Percentiles rank a stretch among this genome's conserved stretches.
Evolutionary conservation across 2,797 vertebrate species (phyloP).

Genomic region (Falco biarmicus): DNA sequence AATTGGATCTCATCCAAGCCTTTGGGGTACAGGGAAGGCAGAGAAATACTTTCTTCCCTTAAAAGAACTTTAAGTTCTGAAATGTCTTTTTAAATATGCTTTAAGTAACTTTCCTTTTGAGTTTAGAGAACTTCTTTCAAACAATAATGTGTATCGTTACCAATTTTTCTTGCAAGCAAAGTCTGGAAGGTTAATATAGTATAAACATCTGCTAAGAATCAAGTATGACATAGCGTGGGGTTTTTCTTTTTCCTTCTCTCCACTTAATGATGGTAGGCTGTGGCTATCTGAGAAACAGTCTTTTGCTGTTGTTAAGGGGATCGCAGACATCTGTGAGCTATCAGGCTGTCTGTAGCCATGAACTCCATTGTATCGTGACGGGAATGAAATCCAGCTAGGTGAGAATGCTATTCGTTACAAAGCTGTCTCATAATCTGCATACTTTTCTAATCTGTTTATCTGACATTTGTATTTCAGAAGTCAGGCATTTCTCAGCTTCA

Average conservation of each 20-base stretch:
- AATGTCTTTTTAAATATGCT: background rate
- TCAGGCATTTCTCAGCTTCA: background rate
- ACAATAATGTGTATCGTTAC: background rate
- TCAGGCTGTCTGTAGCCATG: background rate
- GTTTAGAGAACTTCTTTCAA: background rate
- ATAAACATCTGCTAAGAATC: background rate
- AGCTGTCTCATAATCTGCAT: background rate
- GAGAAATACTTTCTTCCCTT: background rate
- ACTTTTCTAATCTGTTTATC: background rate
- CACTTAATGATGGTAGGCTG: background rate
- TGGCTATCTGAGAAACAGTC: background rate
- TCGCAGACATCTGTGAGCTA: background rate
- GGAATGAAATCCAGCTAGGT: background rate
- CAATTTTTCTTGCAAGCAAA: background rate
- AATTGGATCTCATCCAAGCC: slow-evolving; percentile 4
- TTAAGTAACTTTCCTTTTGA: background rate
- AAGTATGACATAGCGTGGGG: background rate
- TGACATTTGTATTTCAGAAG: background rate
- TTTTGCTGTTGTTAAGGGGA: background rate
- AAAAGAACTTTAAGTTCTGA: background rate
- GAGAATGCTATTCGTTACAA: background rate
- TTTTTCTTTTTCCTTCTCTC: background rate
- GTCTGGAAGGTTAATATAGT: background rate
- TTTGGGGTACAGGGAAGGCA: background rate
- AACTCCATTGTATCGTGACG: background rate